Evolutionary conservation across 1,140 invertebrate species (phyloP).

Genomic region (Drosophila kanapiae): DNA sequence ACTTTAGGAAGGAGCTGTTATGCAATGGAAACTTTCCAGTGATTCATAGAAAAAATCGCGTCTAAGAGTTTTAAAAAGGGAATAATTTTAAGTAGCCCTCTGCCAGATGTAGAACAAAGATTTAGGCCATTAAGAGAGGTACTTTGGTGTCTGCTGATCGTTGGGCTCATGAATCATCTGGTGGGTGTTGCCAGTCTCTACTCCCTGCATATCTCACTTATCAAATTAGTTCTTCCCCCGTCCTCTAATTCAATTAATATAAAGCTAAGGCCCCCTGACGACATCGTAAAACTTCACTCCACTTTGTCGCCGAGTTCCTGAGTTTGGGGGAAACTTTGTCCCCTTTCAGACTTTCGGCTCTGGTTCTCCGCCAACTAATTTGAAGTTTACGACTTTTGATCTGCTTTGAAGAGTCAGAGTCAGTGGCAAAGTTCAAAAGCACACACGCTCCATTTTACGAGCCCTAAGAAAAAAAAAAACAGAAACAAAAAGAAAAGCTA

Average conservation of each 20-base stretch:
- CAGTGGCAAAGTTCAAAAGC: slow-evolving; percentile 51
- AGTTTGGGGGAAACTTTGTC: slow-evolving; percentile 17
- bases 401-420: slow-evolving; percentile 22
- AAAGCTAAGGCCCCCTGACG: slow-evolving; percentile 28
- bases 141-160: not conserved
- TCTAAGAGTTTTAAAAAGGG: not conserved
- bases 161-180: slow-evolving; percentile 24
- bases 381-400: slow-evolving; percentile 41
- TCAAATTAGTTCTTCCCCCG: slow-evolving; percentile 33
- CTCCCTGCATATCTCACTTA: slow-evolving; percentile 12
- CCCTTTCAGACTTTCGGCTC: slow-evolving; percentile 1
- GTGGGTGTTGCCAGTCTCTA: slow-evolving; percentile 44
- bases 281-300: slow-evolving; percentile 54
- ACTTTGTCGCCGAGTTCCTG: slow-evolving; percentile 27
- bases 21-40: not conserved
- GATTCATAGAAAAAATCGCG: too few relatives aligned
- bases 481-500: slow-evolving; percentile 38
- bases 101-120: slow-evolving; percentile 12
- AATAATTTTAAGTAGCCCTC: not conserved
- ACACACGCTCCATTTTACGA: slow-evolving; percentile 35
- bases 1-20: not conserved
- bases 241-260: slow-evolving; percentile 62
- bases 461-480: slow-evolving; percentile 18
- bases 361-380: slow-evolving; percentile 33
- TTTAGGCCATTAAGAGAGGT: not conserved